A percentile compares a stretch with the other conserved stretches of the same genome.
These are phyloP conservation scores for Junco hyemalis DNA, from an alignment of 2,113 vertebrate species.

Conservation along the genomic window DNA sequence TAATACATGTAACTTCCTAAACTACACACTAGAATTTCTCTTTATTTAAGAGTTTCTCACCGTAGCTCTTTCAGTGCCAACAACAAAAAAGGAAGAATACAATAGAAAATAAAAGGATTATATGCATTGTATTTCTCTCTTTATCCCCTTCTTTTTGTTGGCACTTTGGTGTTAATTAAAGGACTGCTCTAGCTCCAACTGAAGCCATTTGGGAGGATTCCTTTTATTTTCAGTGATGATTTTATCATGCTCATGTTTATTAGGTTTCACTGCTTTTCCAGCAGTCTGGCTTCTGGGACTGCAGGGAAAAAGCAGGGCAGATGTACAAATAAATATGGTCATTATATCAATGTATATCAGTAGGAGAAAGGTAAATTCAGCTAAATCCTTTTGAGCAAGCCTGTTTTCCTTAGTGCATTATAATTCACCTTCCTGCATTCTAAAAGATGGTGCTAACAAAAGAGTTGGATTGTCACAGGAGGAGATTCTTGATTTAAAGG, in stretches of 20 bases:
- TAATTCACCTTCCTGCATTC: not conserved
- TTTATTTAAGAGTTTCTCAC: not conserved
- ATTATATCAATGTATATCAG: not conserved
- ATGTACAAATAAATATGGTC: not conserved
- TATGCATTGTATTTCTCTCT: not conserved
- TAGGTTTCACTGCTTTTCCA: constrained; percentile 11
- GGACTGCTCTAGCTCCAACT: not conserved
- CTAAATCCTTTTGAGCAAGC: not conserved
- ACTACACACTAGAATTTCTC: not conserved
- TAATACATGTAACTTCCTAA: not conserved
- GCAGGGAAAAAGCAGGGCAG: not conserved
- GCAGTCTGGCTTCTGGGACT: not conserved
- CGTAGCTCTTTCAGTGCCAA: not conserved
- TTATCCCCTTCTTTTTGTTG: not conserved
- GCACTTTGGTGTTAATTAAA: constrained; percentile 15
- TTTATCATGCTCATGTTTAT: constrained; percentile 28
- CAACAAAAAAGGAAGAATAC: not conserved
- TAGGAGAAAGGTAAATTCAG: not conserved
- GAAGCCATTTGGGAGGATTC: constrained; percentile 11
- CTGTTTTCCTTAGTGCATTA: not conserved
- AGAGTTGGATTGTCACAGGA: not conserved
- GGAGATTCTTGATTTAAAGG: not conserved
- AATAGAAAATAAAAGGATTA: not conserved
- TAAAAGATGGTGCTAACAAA: not conserved
- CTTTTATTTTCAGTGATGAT: constrained; percentile 40